Percentiles rank a stretch among this genome's conserved stretches.
These are phyloP conservation scores for Anthrax anthrax DNA, from an alignment of 2,888 invertebrate genomes.

Conservation along the genomic window DNA sequence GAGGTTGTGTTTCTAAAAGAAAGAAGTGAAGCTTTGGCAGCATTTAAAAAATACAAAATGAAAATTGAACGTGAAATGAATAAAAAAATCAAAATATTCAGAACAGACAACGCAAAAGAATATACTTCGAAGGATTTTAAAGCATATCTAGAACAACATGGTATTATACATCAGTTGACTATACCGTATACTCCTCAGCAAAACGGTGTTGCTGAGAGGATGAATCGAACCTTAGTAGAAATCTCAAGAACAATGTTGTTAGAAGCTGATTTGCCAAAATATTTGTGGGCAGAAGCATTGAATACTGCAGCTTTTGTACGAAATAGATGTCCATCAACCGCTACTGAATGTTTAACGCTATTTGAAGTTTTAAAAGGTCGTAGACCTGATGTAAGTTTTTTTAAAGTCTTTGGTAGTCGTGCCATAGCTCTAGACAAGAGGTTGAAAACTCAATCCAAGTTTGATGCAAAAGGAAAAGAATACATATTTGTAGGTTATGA, in stretches of 20 bases:
- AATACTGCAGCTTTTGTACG: conserved; percentile 11
- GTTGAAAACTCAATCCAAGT: no score
- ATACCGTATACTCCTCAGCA: conserved; percentile 13
- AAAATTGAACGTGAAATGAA: conserved; percentile 4
- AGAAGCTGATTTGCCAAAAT: conserved; percentile 12
- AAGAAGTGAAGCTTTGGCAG: conserved; percentile 10
- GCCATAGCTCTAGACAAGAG: no score
- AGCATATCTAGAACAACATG: conserved; percentile 12
- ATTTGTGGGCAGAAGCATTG: conserved; percentile 19
- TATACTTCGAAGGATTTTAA: conserved; percentile 11
- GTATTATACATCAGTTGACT: conserved; percentile 14
- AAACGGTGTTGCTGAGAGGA: conserved; percentile 16
- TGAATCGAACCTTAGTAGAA: conserved; percentile 15
- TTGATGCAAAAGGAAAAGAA: no score
- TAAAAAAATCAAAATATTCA: conserved; percentile 8
- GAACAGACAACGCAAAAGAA: conserved; percentile 17
- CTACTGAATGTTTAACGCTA: neutral
- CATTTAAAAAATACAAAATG: conserved; percentile 12
- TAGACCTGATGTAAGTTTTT: neutral
- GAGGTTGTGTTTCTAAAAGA: conserved; percentile 10
- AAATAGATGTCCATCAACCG: conserved; percentile 4
- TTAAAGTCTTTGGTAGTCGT: neutral
- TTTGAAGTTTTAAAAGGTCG: neutral
- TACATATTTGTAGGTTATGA: no score
- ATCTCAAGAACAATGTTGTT: conserved; percentile 16